These are phyloP conservation scores for Mnemiopsis leidyi DNA, from an alignment of 37 sponge, comb jelly and placozoan species.

Conservation along the genomic window DNA sequence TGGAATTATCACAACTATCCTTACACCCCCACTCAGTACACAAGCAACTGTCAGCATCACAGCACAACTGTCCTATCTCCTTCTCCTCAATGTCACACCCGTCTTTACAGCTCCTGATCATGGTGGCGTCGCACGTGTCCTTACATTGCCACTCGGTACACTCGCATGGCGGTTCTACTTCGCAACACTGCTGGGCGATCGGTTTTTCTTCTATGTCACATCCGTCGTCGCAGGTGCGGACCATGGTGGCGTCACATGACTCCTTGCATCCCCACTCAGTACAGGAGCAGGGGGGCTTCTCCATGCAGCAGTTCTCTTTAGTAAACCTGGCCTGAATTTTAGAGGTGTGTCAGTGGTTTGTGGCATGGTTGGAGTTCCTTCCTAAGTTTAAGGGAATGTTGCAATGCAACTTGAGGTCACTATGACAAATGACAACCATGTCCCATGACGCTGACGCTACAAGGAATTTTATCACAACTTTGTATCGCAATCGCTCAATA, in stretches of 20 bases:
- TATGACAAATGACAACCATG: no score
- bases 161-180: neutral
- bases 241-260: constrained; percentile 50
- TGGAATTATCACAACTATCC: neutral
- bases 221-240: neutral
- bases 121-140: constrained; percentile 23
- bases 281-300: constrained; percentile 13
- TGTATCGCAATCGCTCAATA: no score
- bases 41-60: neutral
- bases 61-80: neutral
- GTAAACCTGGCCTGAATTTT: neutral
- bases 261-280: constrained; percentile 53
- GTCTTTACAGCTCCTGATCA: constrained; percentile 36
- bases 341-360: no score
- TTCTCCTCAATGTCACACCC: constrained; percentile 40
- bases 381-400: no score
- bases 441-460: no score
- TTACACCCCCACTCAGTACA: constrained; percentile 15
- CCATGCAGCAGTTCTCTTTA: constrained; percentile 1
- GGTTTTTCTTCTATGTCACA: constrained; percentile 61
- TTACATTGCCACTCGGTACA: constrained; percentile 10
- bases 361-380: no score
- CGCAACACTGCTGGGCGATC: constrained; percentile 20
- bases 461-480: no score
- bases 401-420: no score